A percentile compares a stretch with the other conserved stretches of the same genome.
These are phyloP conservation scores for Phortica magna DNA, from an alignment of 2,888 invertebrate species.

Conservation along the genomic window DNA sequence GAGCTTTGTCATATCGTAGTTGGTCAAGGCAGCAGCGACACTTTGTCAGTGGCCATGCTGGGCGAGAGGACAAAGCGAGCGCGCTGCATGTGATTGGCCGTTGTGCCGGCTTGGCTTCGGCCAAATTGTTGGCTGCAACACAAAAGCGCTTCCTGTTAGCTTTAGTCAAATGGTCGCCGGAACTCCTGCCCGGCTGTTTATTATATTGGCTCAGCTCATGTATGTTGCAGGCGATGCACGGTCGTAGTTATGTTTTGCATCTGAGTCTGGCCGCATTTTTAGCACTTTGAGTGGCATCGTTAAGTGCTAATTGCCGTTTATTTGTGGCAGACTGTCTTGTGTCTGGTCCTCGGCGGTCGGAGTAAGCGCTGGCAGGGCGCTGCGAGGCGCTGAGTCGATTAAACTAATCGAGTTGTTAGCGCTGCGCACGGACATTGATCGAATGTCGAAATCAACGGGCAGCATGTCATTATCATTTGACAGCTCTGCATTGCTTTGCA, in stretches of 20 bases:
- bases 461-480: slow-evolving; percentile 34
- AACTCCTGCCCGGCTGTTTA: background rate
- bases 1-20: slow-evolving; percentile 50
- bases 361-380: no score
- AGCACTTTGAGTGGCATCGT: slow-evolving; percentile 38
- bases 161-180: background rate
- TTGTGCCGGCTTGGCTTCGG: no score
- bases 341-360: background rate
- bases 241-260: background rate
- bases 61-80: slow-evolving; percentile 14
- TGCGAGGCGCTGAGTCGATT: background rate
- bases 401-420: background rate
- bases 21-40: slow-evolving; percentile 36
- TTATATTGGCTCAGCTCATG: background rate
- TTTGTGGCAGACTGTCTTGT: slow-evolving; percentile 43
- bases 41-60: slow-evolving; percentile 42
- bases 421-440: background rate
- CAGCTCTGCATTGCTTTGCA: background rate
- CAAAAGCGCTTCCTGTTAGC: slow-evolving; percentile 51
- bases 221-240: slow-evolving; percentile 12
- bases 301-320: slow-evolving; percentile 64
- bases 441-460: background rate
- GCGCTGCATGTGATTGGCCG: slow-evolving; percentile 28
- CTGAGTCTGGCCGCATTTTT: background rate
- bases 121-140: slow-evolving; percentile 49